Evolutionary conservation across 2,888 invertebrate genomes (phyloP).

Genomic region (Panzeria rudis): DNA sequence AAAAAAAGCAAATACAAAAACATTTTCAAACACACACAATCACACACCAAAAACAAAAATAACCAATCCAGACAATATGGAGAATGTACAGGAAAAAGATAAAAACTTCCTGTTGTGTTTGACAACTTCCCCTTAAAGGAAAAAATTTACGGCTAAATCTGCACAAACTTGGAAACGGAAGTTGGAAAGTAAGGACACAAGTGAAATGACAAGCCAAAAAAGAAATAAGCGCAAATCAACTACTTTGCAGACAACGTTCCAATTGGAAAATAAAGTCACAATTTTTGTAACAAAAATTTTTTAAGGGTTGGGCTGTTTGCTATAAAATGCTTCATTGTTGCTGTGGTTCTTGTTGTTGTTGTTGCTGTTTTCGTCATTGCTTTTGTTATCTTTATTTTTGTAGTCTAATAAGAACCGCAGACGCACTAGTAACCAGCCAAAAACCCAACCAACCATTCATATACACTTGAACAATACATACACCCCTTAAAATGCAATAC

Average conservation of each 20-base stretch:
- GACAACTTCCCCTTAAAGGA: slow-evolving; percentile 33
- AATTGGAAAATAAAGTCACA: slow-evolving; percentile 61
- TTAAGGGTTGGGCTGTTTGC: slow-evolving; percentile 68
- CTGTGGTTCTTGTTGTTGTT: slow-evolving; percentile 10
- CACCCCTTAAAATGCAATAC: slow-evolving; percentile 64
- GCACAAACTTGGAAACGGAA: slow-evolving; percentile 67
- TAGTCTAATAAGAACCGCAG: slow-evolving; percentile 69
- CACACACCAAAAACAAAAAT: slow-evolving; percentile 61
- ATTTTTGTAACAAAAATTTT: slow-evolving; percentile 5
- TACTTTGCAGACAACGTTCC: slow-evolving; percentile 58
- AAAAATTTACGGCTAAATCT: slow-evolving; percentile 52
- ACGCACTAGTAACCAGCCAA: slow-evolving; percentile 68
- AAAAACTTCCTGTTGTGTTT: slow-evolving; percentile 40
- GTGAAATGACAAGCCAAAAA: slow-evolving; percentile 2
- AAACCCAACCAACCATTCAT: slow-evolving; percentile 67
- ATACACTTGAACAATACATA: slow-evolving; percentile 39
- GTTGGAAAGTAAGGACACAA: slow-evolving; percentile 26
- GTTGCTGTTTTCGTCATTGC: slow-evolving; percentile 24
- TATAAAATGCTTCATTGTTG: slow-evolving; percentile 1
- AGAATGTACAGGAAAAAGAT: slow-evolving; percentile 35
- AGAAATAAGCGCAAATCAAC: neutral
- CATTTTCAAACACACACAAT: slow-evolving; percentile 27
- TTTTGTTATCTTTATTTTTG: slow-evolving; percentile 59
- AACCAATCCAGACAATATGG: slow-evolving; percentile 76
- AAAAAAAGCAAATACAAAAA: slow-evolving; percentile 33